Percentiles rank a stretch among this genome's conserved stretches.
Evolutionary conservation across 2,888 invertebrate species (phyloP).

Genomic region (Drosophila anomalipes): DNA sequence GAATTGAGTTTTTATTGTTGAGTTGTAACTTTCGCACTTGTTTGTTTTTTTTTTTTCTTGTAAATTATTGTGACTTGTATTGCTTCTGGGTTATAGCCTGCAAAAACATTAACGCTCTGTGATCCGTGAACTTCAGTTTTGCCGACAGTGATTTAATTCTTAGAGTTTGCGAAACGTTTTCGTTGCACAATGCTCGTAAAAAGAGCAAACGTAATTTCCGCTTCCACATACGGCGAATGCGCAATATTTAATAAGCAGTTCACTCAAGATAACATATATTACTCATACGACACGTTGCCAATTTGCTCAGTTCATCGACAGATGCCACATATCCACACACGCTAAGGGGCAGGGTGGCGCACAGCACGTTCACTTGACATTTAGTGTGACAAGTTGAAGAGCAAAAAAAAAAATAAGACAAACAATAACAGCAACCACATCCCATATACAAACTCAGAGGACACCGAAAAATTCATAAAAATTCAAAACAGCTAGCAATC

Average conservation of each 20-base stretch:
- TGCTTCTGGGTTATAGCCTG: slow-evolving; percentile 49
- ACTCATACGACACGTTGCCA: slow-evolving; percentile 74
- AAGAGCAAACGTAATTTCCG: slow-evolving; percentile 41
- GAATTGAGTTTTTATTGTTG: slow-evolving; percentile 20
- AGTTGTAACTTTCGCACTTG: slow-evolving; percentile 25
- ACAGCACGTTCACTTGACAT: slow-evolving; percentile 78
- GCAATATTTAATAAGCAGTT: slow-evolving; percentile 75
- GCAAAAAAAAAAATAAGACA: slow-evolving; percentile 32
- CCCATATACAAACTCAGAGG: slow-evolving; percentile 6
- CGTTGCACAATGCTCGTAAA: slow-evolving; percentile 49
- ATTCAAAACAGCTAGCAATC: slow-evolving; percentile 70
- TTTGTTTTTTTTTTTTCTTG: slow-evolving; percentile 21
- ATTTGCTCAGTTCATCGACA: slow-evolving; percentile 39
- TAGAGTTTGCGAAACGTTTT: slow-evolving; percentile 53
- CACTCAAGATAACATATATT: slow-evolving; percentile 63
- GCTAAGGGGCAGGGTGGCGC: slow-evolving; percentile 22
- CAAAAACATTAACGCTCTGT: slow-evolving; percentile 3
- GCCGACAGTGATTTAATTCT: slow-evolving; percentile 13
- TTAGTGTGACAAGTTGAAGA: slow-evolving; percentile 66
- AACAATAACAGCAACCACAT: slow-evolving; percentile 21
- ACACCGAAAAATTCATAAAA: slow-evolving; percentile 54
- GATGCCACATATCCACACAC: slow-evolving; percentile 19
- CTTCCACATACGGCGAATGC: slow-evolving; percentile 65
- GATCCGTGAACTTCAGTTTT: slow-evolving; percentile 2
- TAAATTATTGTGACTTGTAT: slow-evolving; percentile 67